phyloP scores from a whole-genome alignment of 2,888 invertebrate genomes.

The Lithophane socia region DNA sequence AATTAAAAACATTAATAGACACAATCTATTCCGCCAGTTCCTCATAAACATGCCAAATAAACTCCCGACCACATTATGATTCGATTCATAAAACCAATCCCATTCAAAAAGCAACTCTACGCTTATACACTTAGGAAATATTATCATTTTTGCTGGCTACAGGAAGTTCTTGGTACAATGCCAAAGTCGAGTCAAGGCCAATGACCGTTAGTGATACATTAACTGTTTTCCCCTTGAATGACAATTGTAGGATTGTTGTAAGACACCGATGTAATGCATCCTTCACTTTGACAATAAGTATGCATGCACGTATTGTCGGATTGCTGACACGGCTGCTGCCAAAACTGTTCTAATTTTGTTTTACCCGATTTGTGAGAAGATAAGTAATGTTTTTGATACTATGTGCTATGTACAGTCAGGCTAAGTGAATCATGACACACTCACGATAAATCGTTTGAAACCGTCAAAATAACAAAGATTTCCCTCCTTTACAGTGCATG shows the following conservation, averaged over 20 bases:
- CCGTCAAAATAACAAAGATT: no score
- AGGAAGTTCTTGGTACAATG: slow-evolving; percentile 71
- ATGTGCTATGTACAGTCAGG: not conserved
- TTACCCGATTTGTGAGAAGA: slow-evolving; percentile 26
- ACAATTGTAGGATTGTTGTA: slow-evolving; percentile 61
- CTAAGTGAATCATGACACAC: no score
- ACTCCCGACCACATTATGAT: slow-evolving; percentile 39
- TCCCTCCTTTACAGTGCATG: no score
- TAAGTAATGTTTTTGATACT: slow-evolving; percentile 15
- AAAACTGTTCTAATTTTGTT: slow-evolving; percentile 52
- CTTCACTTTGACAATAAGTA: slow-evolving; percentile 34
- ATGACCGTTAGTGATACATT: slow-evolving; percentile 75
- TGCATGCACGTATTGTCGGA: slow-evolving; percentile 43
- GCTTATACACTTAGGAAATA: not conserved
- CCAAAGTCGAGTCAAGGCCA: slow-evolving; percentile 78
- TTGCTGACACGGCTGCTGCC: slow-evolving; percentile 52
- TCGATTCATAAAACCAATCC: slow-evolving; percentile 31
- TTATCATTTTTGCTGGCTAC: slow-evolving; percentile 24
- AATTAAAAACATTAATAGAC: slow-evolving; percentile 67
- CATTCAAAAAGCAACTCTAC: slow-evolving; percentile 44
- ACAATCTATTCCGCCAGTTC: slow-evolving; percentile 61
- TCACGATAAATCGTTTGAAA: no score
- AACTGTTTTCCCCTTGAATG: slow-evolving; percentile 73
- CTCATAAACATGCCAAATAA: slow-evolving; percentile 68
- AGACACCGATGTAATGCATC: slow-evolving; percentile 59